Evolutionary conservation across 2,888 invertebrate genomes (phyloP).

Genomic region (Cheilosia variabilis): DNA sequence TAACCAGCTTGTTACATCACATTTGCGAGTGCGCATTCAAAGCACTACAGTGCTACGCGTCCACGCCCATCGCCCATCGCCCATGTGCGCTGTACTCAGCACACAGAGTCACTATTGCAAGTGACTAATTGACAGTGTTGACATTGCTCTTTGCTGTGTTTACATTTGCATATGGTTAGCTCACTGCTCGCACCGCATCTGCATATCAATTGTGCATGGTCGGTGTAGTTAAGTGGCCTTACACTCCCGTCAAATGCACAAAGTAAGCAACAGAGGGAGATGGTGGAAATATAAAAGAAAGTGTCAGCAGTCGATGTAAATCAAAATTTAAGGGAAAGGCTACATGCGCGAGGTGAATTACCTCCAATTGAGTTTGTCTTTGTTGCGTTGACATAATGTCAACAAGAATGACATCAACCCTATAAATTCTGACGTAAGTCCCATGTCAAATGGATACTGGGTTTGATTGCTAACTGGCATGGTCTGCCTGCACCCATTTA

Average conservation of each 20-base stretch:
- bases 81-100: conserved; percentile 9
- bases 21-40: conserved; percentile 13
- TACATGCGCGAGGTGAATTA: conserved; percentile 23
- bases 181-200: conserved; percentile 36
- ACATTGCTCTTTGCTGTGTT: conserved; percentile 61
- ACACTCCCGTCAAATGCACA: not conserved
- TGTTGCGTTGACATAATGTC: conserved; percentile 42
- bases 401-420: conserved; percentile 49
- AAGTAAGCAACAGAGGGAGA: not conserved
- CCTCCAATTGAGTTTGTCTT: conserved; percentile 14
- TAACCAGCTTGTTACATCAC: conserved; percentile 61
- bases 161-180: conserved; percentile 64
- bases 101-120: conserved; percentile 16
- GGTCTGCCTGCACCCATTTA: conserved; percentile 46
- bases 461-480: conserved; percentile 34
- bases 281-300: conserved; percentile 16
- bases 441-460: conserved; percentile 9
- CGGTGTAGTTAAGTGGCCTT: not conserved
- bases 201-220: conserved; percentile 38
- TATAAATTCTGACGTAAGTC: conserved; percentile 40
- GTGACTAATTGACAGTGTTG: conserved; percentile 69
- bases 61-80: conserved; percentile 47
- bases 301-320: conserved; percentile 8
- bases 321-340: conserved; percentile 29
- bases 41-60: conserved; percentile 6